Evolutionary conservation across 2,888 invertebrate genomes (phyloP), one percentile per base, ranked within the genome.

Genomic region (Thymelicus lineola): DNA sequence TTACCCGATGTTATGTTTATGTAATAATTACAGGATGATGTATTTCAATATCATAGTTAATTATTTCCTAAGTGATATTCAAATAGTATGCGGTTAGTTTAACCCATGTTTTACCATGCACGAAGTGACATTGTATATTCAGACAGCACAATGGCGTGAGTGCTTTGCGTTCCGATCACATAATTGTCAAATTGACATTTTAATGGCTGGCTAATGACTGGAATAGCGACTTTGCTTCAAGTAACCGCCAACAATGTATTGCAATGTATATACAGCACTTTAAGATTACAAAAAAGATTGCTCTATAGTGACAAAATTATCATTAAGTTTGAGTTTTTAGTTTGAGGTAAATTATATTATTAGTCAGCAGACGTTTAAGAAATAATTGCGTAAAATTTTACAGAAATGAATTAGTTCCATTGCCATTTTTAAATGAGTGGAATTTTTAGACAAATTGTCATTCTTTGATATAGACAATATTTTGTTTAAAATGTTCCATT

Each of bases 111-210:
- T 58, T 57, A 63, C 46, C 36, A 48, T 63, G 57, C 62, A 58
- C 48, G 20, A 57, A 36, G n/a, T 63, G 28, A 57, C 45, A 65
- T 65, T 35, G 48, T 74, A 71, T 72, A 86, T 84, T 84, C 83
- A 77, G 74, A 17, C 64, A 55, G 55, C 28, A 55, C 55, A 55
- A 55, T 55, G 66, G 76, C 75, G 48, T 45, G 57, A 36, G 38
- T 58, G 72, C 75, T 80, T 79, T 80, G 78, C 65, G 63, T 73
- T 70, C 72, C 70, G 71, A 74, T 76, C 76, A 75, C 76, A 79
- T 79, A 83, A 82, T 80, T 75, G 76, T 82, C 82, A 85, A 77
- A 72, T 73, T 78, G 81, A 80, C 81, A 76, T 76, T 71, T 80
- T 79, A 78, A 79, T 82, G 71, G 71, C 36, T 46, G 58, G 35